phyloP scores from a whole-genome alignment of 1,140 invertebrate genomes.

The Ladona fulva region DNA sequence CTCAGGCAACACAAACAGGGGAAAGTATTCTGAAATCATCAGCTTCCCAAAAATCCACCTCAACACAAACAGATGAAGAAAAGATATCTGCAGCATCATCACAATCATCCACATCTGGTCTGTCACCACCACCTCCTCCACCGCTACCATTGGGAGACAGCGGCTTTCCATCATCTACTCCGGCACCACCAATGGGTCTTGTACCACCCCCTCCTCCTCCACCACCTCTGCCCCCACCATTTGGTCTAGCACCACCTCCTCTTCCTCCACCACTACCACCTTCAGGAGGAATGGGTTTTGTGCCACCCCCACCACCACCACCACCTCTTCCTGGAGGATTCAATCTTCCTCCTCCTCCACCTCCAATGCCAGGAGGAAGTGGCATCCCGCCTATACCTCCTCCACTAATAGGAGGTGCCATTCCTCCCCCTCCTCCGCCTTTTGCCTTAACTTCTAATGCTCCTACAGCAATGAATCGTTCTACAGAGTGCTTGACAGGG shows the following conservation, averaged over 20 bases:
- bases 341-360: not conserved
- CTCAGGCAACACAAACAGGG: too few relatives aligned
- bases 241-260: conserved; percentile 23
- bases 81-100: not conserved
- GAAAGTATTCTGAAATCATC: too few relatives aligned
- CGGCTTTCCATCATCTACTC: conserved; percentile 21
- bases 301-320: conserved; percentile 23
- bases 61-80: not conserved
- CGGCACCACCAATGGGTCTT: conserved; percentile 10
- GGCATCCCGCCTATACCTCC: conserved; percentile 21
- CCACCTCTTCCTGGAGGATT: not conserved
- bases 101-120: not conserved
- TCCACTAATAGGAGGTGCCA: conserved; percentile 14
- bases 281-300: conserved; percentile 12
- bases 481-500: too few relatives aligned
- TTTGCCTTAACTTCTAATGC: conserved; percentile 15
- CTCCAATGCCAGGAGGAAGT: conserved; percentile 18
- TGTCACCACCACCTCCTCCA: conserved; percentile 22
- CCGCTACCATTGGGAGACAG: conserved; percentile 13
- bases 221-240: conserved; percentile 17
- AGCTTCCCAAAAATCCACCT: not conserved
- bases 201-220: conserved; percentile 23
- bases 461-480: conserved; percentile 18
- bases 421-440: conserved; percentile 6
- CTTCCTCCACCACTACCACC: conserved; percentile 21